phyloP scores from a whole-genome alignment of 2,797 vertebrate species.

The Netta rufina region DNA sequence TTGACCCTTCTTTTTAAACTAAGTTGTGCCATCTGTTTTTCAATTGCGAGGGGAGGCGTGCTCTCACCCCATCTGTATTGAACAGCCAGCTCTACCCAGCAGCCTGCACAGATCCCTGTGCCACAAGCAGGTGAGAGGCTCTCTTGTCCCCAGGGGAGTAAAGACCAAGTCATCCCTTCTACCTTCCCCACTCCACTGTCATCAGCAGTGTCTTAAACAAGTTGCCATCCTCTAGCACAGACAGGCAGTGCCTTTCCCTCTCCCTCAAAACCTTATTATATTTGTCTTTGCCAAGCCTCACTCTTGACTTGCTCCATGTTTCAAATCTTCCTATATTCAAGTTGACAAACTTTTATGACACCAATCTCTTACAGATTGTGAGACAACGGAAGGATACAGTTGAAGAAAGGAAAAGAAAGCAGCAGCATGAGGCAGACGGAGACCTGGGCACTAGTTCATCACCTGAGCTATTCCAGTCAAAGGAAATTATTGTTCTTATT shows the following conservation, averaged over 20 bases:
- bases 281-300: background rate
- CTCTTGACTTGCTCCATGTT: background rate
- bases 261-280: background rate
- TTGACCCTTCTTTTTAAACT: background rate
- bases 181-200: background rate
- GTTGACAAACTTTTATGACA: background rate
- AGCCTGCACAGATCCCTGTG: background rate
- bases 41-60: background rate
- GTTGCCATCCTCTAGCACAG: background rate
- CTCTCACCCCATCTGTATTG: background rate
- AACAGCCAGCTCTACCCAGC: background rate
- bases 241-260: background rate
- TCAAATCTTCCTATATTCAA: background rate
- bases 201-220: background rate
- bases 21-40: background rate
- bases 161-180: background rate
- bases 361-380: background rate
- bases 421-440: constrained; percentile 13
- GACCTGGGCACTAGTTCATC: constrained; percentile 58
- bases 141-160: background rate
- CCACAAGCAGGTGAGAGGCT: background rate
- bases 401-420: constrained; percentile 34
- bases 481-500: constrained; percentile 55
- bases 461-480: constrained; percentile 60
- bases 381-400: constrained; percentile 18